phyloP scores from a whole-genome alignment of 2,113 vertebrate genomes.

The Rhea pennata region DNA sequence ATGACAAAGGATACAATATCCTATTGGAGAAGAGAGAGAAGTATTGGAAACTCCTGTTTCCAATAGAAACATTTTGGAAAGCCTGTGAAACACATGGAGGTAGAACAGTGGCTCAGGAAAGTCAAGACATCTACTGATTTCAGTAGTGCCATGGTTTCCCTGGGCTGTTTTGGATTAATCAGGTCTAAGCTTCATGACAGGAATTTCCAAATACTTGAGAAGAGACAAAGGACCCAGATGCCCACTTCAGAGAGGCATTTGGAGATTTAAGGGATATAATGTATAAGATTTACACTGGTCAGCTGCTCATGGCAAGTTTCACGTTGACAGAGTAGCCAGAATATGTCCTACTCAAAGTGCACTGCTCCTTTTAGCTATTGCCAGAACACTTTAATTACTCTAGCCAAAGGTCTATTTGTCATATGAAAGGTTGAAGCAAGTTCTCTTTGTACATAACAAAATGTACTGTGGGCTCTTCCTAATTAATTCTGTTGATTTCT shows the following conservation, averaged over 20 bases:
- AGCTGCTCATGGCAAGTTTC: not conserved
- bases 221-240: not conserved
- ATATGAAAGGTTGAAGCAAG: not conserved
- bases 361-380: not conserved
- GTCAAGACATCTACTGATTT: not conserved
- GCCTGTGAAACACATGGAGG: rapidly evolving
- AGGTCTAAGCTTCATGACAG: not conserved
- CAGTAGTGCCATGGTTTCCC: not conserved
- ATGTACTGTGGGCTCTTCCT: not conserved
- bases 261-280: not conserved
- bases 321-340: not conserved
- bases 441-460: not conserved
- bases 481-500: not conserved
- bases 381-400: conserved; percentile 7
- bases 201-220: not conserved
- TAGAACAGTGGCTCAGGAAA: not conserved
- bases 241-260: not conserved
- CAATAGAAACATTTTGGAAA: not conserved
- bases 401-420: conserved; percentile 21
- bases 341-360: not conserved
- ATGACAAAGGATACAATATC: not conserved
- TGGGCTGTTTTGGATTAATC: not conserved
- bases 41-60: not conserved
- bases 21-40: not conserved
- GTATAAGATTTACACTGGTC: not conserved